Percentiles rank a stretch among this genome's conserved stretches.
phyloP scores from a whole-genome alignment of 2,888 invertebrate genomes.

The Aricia artaxerxes region DNA sequence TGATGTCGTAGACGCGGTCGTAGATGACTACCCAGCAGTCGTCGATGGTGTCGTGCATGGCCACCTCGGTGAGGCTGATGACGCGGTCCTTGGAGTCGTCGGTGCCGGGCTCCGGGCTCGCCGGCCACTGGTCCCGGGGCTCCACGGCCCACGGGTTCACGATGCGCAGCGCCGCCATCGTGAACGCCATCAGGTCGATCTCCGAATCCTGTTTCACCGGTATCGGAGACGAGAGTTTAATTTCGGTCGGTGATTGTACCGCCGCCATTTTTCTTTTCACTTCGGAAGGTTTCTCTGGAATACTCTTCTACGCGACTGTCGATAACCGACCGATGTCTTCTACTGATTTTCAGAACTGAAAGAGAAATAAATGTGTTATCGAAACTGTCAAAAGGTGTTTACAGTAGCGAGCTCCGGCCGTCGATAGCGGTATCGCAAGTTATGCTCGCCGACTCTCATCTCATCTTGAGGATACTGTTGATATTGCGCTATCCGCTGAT shows the following conservation, averaged over 20 bases:
- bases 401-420: neutral
- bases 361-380: neutral
- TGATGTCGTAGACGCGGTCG: constrained; percentile 92
- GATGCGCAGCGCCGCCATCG: constrained; percentile 73
- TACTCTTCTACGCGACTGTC: neutral
- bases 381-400: neutral
- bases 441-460: neutral
- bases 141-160: constrained; percentile 69
- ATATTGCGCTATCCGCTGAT: constrained; percentile 24
- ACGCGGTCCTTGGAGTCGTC: constrained; percentile 67
- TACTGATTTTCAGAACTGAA: constrained; percentile 19
- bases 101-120: constrained; percentile 55
- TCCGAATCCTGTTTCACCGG: constrained; percentile 61
- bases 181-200: constrained; percentile 67
- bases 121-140: constrained; percentile 52
- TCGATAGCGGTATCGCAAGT: constrained; percentile 8
- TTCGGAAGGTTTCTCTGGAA: constrained; percentile 15
- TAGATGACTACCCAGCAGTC: constrained; percentile 94
- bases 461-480: constrained; percentile 16
- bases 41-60: constrained; percentile 84
- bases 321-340: neutral
- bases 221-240: constrained; percentile 58
- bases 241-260: constrained; percentile 62
- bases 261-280: constrained; percentile 59
- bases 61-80: constrained; percentile 87